A percentile compares a stretch with the other conserved stretches of the same genome.
phyloP scores from a whole-genome alignment of 2,113 vertebrate species.

The Aegithalos caudatus region DNA sequence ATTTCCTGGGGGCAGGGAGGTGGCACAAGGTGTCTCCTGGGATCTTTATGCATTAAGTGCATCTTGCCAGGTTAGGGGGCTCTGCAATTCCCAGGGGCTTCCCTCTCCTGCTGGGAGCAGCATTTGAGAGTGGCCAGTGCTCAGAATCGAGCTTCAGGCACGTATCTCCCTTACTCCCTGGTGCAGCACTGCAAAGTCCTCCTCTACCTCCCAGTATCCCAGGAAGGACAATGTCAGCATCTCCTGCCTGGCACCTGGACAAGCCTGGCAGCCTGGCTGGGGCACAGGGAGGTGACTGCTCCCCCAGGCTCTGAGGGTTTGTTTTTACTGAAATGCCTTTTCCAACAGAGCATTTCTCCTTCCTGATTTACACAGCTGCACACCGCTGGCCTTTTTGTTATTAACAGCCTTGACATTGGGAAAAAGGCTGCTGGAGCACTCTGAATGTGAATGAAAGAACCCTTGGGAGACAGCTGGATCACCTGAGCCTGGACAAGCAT shows the following conservation, averaged over 20 bases:
- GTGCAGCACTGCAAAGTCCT: background rate
- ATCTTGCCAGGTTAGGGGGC: background rate
- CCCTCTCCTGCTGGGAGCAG: background rate
- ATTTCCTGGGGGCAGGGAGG: background rate
- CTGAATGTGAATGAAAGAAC: background rate
- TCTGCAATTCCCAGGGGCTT: background rate
- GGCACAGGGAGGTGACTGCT: background rate
- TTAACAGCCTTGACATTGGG: background rate
- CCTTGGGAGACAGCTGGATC: fast-evolving
- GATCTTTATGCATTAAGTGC: background rate
- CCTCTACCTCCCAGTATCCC: background rate
- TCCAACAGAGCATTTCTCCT: background rate
- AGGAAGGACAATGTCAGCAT: background rate
- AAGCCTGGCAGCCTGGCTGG: background rate
- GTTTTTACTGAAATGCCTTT: conserved; percentile 1
- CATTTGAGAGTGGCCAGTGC: background rate
- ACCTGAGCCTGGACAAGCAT: fast-evolving
- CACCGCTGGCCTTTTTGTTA: background rate
- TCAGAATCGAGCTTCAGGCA: background rate
- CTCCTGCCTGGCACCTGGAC: background rate
- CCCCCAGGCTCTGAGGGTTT: background rate
- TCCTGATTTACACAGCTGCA: background rate
- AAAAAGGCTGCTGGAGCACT: background rate
- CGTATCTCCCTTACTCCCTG: background rate
- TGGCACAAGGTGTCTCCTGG: background rate